Conservation (phyloP, 2,888 invertebrate genomes). For the Lordiphosa andalusiaca region DNA sequence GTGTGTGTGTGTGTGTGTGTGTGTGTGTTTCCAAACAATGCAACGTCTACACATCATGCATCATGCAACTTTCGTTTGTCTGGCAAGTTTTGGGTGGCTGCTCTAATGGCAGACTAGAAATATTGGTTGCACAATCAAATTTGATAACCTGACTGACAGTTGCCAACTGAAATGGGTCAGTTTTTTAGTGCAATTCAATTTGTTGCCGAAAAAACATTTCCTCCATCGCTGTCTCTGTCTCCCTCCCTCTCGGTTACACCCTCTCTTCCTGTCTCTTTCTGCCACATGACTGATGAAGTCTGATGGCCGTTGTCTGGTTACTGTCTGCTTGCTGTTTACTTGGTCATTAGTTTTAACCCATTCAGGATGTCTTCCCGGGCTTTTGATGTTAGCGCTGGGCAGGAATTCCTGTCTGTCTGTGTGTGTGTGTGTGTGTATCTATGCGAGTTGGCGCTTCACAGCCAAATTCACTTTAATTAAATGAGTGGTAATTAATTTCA, state of each 20-base stretch:
- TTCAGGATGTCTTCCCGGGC: conserved; percentile 49
- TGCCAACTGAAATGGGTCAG: conserved; percentile 58
- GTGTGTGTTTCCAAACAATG: conserved; percentile 30
- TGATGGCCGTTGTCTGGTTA: conserved; percentile 74
- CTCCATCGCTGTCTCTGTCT: conserved; percentile 3
- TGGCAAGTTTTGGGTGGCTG: conserved; percentile 16
- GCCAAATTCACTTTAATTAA: conserved; percentile 79
- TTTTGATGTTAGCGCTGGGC: conserved; percentile 38
- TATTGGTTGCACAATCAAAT: conserved; percentile 75
- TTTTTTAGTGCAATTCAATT: conserved; percentile 34
- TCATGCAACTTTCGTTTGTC: conserved; percentile 59
- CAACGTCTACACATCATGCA: conserved; percentile 67
- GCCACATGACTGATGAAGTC: conserved; percentile 66
- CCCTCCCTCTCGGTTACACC: background rate
- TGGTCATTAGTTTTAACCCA: conserved; percentile 77
- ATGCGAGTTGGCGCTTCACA: conserved; percentile 42
- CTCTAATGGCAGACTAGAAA: conserved; percentile 76
- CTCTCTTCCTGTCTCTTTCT: conserved; percentile 9
- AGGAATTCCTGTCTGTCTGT: background rate
- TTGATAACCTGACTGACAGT: conserved; percentile 72
- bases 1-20: conserved; percentile 21
- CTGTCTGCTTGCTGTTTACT: conserved; percentile 75
- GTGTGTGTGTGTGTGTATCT: conserved; percentile 10
- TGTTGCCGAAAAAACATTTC: conserved; percentile 19
- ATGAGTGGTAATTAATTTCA: conserved; percentile 80